phyloP scores from a whole-genome alignment of 1,140 invertebrate genomes.

The Adelges cooleyi region DNA sequence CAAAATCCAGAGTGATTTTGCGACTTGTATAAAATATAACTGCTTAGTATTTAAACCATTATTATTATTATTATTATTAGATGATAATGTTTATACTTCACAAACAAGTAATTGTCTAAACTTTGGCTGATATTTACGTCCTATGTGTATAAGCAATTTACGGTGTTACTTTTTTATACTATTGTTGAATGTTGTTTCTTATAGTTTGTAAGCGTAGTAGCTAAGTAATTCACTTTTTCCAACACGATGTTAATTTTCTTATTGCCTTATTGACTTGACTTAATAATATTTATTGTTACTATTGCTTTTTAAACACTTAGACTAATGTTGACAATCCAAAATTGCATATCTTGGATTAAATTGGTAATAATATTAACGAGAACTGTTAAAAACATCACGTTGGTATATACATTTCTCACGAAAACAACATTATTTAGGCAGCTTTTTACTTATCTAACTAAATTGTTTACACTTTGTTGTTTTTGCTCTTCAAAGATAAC shows the following conservation, averaged over 20 bases:
- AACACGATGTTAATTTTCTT: background rate
- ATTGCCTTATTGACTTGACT: no score
- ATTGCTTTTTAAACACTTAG: conserved; percentile 14
- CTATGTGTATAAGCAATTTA: conserved; percentile 11
- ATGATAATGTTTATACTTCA: background rate
- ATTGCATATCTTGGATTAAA: conserved; percentile 25
- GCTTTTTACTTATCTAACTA: conserved; percentile 6
- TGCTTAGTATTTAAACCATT: conserved; percentile 17
- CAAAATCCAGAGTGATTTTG: conserved; percentile 19
- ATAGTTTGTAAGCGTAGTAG: conserved; percentile 11
- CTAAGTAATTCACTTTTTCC: conserved; percentile 3
- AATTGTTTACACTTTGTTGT: no score
- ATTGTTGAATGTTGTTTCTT: conserved; percentile 21
- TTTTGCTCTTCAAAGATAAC: background rate
- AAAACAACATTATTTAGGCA: background rate
- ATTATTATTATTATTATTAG: background rate
- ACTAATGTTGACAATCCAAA: conserved; percentile 26
- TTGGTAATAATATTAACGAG: background rate
- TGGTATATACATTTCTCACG: no score
- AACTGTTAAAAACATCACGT: no score
- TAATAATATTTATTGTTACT: background rate
- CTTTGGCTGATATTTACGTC: conserved; percentile 15
- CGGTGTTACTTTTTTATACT: conserved; percentile 12
- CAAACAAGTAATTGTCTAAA: conserved; percentile 5
- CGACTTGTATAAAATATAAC: conserved; percentile 17